Conservation (phyloP, 2,113 vertebrate genomes). For the Platycercus adscitus region DNA sequence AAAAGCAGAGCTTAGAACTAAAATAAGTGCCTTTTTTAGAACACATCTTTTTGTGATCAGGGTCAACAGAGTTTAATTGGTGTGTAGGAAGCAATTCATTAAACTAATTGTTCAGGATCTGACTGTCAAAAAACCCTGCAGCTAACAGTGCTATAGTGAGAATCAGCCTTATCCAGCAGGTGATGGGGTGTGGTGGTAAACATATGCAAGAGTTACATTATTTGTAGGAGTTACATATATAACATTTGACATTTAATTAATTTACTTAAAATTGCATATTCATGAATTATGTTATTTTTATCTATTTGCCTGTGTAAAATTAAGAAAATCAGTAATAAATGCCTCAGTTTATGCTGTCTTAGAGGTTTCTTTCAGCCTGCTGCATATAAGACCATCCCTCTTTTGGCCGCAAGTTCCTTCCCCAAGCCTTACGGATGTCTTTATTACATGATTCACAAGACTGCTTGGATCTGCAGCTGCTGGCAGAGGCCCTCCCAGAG, state of each 20-base stretch:
- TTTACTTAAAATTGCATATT: not conserved
- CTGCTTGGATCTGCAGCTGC: not conserved
- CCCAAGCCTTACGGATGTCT: not conserved
- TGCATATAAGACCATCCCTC: not conserved
- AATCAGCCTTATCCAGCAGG: constrained; percentile 6
- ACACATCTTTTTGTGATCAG: not conserved
- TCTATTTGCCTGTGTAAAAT: not conserved
- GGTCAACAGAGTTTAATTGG: not conserved
- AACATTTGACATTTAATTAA: not conserved
- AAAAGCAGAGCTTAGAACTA: not conserved
- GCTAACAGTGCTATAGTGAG: not conserved
- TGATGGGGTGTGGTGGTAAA: not conserved
- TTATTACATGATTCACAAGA: not conserved
- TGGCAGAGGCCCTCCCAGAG: not conserved
- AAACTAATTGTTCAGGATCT: not conserved
- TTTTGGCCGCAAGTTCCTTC: not conserved
- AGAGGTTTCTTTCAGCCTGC: not conserved
- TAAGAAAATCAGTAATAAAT: not conserved
- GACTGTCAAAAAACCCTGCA: not conserved
- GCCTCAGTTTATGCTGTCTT: not conserved
- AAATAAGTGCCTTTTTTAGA: not conserved
- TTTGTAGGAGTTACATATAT: not conserved
- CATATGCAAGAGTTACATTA: not conserved
- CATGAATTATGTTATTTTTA: not conserved
- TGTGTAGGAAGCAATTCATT: not conserved